Percentiles rank a stretch among this genome's conserved stretches.
Conservation (phyloP, 1,140 invertebrate genomes). For the Dryas iulia region DNA sequence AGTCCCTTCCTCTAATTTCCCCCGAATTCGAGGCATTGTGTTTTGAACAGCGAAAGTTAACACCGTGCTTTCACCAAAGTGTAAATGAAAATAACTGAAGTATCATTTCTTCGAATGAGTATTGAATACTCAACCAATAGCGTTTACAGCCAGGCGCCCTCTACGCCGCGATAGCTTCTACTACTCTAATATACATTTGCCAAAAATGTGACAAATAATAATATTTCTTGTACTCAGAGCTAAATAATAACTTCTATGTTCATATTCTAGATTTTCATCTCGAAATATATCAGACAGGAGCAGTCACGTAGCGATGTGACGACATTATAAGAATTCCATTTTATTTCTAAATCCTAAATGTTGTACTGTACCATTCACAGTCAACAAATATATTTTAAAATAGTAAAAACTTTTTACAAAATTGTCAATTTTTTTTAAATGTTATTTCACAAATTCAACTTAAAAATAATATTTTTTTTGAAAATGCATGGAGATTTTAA, state of each 20-base stretch:
- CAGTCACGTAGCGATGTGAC: constrained; percentile 1
- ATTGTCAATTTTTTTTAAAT: neutral
- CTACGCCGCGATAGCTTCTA: too few relatives aligned
- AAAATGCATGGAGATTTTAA: too few relatives aligned
- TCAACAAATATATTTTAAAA: neutral
- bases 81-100: too few relatives aligned
- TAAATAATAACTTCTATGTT: neutral
- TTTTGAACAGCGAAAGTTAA: too few relatives aligned
- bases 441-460: neutral
- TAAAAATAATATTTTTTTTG: too few relatives aligned
- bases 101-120: too few relatives aligned
- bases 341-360: neutral
- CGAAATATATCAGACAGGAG: neutral
- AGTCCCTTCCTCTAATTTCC: too few relatives aligned
- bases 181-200: neutral
- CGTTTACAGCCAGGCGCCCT: too few relatives aligned
- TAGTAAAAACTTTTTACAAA: neutral
- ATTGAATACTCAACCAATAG: too few relatives aligned
- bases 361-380: neutral
- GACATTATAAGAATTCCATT: constrained; percentile 1
- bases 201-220: neutral
- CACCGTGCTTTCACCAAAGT: too few relatives aligned
- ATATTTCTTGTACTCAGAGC: neutral
- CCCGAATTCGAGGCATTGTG: too few relatives aligned
- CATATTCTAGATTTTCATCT: neutral